Conservation (phyloP, 2,797 vertebrate genomes). For the Nannoperca australis region DNA sequence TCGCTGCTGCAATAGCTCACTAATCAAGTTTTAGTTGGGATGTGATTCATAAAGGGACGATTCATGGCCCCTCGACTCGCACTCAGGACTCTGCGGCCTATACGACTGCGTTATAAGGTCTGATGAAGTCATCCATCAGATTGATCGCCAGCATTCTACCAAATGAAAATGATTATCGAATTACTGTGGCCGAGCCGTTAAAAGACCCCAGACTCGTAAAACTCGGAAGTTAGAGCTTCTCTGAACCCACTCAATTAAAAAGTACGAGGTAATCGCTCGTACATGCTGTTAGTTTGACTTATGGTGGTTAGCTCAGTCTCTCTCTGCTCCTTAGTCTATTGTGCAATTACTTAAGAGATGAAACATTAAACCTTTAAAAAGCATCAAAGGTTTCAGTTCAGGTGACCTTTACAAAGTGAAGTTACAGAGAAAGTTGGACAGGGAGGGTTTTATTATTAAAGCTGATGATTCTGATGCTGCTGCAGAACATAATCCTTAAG, state of each 20-base stretch:
- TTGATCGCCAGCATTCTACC: constrained; percentile 83
- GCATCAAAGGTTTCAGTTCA: constrained; percentile 48
- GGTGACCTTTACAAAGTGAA: constrained; percentile 72
- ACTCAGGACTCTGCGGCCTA: constrained; percentile 49
- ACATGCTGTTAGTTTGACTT: constrained; percentile 79
- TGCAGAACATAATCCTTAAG: constrained; percentile 36
- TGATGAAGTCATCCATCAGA: constrained; percentile 84
- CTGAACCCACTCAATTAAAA: constrained; percentile 86
- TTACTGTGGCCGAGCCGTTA: constrained; percentile 75
- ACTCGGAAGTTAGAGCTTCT: constrained; percentile 75
- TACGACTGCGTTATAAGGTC: constrained; percentile 64
- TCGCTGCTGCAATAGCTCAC: constrained; percentile 68
- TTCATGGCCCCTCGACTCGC: constrained; percentile 75
- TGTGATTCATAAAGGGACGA: constrained; percentile 79
- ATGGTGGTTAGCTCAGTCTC: constrained; percentile 63
- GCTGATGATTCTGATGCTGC: constrained; percentile 23
- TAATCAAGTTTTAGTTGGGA: constrained; percentile 82
- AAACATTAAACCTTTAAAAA: constrained; percentile 59
- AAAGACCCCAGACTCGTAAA: constrained; percentile 79
- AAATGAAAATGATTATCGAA: constrained; percentile 85
- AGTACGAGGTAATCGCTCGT: constrained; percentile 75
- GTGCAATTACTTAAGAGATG: constrained; percentile 73
- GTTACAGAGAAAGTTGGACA: constrained; percentile 58
- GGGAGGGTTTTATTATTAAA: constrained; percentile 5
- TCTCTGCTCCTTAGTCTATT: constrained; percentile 23